Conservation (phyloP, 1,140 invertebrate species). For the Bombyx mandarina region DNA sequence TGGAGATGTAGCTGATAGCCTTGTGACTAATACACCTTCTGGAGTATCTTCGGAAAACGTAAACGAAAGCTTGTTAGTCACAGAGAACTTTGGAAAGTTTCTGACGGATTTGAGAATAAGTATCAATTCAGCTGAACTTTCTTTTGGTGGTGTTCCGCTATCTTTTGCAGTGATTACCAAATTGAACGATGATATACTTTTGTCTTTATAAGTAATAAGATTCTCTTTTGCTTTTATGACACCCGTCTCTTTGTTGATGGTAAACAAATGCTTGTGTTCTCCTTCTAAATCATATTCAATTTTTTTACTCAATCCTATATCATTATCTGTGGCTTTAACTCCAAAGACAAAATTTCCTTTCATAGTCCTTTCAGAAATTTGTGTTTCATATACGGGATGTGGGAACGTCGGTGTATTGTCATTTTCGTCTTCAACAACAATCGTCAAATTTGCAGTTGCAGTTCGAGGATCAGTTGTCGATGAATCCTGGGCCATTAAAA, state of each 20-base stretch:
- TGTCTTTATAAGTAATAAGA: slow-evolving; percentile 48
- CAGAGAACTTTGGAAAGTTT: slow-evolving; percentile 82
- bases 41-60: slow-evolving; percentile 84
- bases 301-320: slow-evolving; percentile 84
- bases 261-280: slow-evolving; percentile 82
- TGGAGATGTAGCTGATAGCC: slow-evolving; percentile 79
- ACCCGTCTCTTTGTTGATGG: slow-evolving; percentile 83
- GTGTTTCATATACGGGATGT: slow-evolving; percentile 79
- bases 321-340: slow-evolving; percentile 84
- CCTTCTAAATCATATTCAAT: slow-evolving; percentile 85
- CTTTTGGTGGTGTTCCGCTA: slow-evolving; percentile 74
- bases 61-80: slow-evolving; percentile 79
- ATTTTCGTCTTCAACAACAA: slow-evolving; percentile 86
- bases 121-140: slow-evolving; percentile 77
- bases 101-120: slow-evolving; percentile 80
- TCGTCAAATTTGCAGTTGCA: slow-evolving; percentile 84
- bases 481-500: slow-evolving; percentile 88
- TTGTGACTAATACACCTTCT: slow-evolving; percentile 80
- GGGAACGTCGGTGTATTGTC: slow-evolving; percentile 89
- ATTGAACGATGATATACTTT: slow-evolving; percentile 74
- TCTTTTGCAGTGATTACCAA: slow-evolving; percentile 82
- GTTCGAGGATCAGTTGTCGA: slow-evolving; percentile 85
- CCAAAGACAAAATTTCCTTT: slow-evolving; percentile 90
- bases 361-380: slow-evolving; percentile 83
- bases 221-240: slow-evolving; percentile 82